phyloP scores from a whole-genome alignment of 2,888 invertebrate genomes.

The Pheosia tremula region DNA sequence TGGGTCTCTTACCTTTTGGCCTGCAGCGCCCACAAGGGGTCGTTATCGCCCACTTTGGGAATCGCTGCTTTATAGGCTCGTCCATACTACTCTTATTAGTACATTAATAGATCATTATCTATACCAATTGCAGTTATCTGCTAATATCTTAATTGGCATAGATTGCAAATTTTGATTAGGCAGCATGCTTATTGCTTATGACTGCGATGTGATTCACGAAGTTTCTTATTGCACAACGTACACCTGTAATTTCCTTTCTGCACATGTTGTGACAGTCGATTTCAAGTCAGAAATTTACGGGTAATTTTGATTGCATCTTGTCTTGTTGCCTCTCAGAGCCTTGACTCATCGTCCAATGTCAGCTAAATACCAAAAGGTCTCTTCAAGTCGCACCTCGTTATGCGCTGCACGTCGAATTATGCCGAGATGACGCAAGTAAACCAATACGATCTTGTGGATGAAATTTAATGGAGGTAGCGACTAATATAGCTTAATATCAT shows the following conservation, averaged over 20 bases:
- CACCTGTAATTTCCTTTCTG: neutral
- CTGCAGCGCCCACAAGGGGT: no score
- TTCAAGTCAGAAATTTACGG: neutral
- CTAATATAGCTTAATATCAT: neutral
- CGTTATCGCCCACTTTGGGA: no score
- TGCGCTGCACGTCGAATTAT: constrained; percentile 20
- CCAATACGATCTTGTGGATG: neutral
- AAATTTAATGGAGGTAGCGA: neutral
- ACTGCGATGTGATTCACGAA: neutral
- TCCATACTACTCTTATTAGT: neutral
- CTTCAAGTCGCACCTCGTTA: constrained; percentile 9
- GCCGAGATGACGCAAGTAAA: constrained; percentile 2
- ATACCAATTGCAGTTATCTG: neutral
- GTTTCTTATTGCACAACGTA: neutral
- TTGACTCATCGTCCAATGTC: constrained; percentile 37
- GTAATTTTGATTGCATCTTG: constrained; percentile 21
- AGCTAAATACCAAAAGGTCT: constrained; percentile 37
- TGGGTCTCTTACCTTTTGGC: no score
- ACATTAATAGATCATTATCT: neutral
- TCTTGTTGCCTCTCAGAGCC: constrained; percentile 15
- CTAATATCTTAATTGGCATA: neutral
- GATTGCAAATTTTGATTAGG: neutral
- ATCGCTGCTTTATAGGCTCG: no score
- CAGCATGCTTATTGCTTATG: neutral
- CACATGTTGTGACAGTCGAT: no score